Base-by-base conservation (phyloP, 2,888 invertebrate species). In the Acheta domesticus region DNA sequence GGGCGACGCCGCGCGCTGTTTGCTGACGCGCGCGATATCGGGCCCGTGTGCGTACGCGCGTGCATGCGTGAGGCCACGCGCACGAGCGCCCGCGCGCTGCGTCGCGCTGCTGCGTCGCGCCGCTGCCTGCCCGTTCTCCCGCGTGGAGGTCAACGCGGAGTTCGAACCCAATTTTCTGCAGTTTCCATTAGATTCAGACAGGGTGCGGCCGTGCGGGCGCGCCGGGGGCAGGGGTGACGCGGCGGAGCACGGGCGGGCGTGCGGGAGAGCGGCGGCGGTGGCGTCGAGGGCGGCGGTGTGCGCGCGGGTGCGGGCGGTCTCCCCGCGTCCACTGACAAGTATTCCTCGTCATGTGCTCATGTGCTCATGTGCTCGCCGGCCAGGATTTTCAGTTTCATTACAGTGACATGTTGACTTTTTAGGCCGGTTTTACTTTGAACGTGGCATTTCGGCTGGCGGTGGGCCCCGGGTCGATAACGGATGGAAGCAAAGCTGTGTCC, bases 301-400 rank as follows among this genome's bases (percentile, higher is more conserved):
- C 12, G 62, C 62, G 62, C 62, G 62, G 62, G 62, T 5, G 62
- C n/a, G 62, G 62, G 62, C 62, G 14, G 62, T n/a, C 14, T 14
- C 62, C 62, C 62, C n/a, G 62, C 62, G 62, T 62, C 62, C 62
- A 62, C 62, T 62, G 62, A 62, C 62, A 62, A 62, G 62, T 62
- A 62, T 62, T 62, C 62, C 62, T 62, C 62, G 62, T 62, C 62
- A 62, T 62, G 62, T 62, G 62, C 62, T 62, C 62, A 62, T 62
- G 62, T 62, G 62, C 62, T 62, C 62, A 62, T 62, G 62, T 19
- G 62, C 62, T 62, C 62, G 62, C 62, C 62, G 62, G 62, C 62
- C 62, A 62, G 62, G 62, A 62, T 62, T 62, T n/a, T 62, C 62
- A 62, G 62, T 62, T 62, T 62, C 62, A 62, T 62, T 62, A 62